A percentile compares a stretch with the other conserved stretches of the same genome.
phyloP scores from a whole-genome alignment of 2,888 invertebrate genomes.

The Perdita meconis region DNA sequence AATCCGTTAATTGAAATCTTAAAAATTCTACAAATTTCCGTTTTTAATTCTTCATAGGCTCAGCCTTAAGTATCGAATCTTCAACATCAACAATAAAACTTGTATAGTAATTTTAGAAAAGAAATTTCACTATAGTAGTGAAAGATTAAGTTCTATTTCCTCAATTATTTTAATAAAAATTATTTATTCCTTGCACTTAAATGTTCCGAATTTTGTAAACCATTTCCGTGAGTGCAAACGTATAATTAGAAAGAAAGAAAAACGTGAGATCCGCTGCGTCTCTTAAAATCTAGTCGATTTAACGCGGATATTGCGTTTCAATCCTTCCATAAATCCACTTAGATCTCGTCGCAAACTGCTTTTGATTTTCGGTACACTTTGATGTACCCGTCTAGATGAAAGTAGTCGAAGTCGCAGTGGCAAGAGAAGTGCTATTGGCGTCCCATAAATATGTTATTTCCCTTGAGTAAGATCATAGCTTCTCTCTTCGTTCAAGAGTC shows the following conservation, averaged over 20 bases:
- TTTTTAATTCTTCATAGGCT: too few species aligned
- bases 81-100: too few species aligned
- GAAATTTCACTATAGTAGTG: too few species aligned
- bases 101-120: too few species aligned
- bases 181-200: too few species aligned
- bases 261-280: background rate
- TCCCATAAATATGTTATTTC: constrained; percentile 56
- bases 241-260: background rate
- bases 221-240: background rate
- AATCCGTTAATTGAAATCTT: too few species aligned
- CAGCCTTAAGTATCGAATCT: too few species aligned
- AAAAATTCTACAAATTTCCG: too few species aligned
- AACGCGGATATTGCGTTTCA: background rate
- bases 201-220: too few species aligned
- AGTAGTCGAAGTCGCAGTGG: constrained; percentile 16
- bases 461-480: constrained; percentile 48
- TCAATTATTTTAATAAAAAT: too few species aligned
- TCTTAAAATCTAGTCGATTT: background rate
- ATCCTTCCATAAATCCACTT: constrained; percentile 15
- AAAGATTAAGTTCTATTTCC: too few species aligned
- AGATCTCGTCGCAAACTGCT: constrained; percentile 3
- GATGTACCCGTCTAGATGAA: constrained; percentile 27
- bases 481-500: constrained; percentile 31
- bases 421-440: constrained; percentile 40
- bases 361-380: constrained; percentile 30